Percentiles rank a stretch among this genome's conserved stretches.
Conservation (phyloP, 2,797 vertebrate species). For the Periophthalmus magnuspinnatus region DNA sequence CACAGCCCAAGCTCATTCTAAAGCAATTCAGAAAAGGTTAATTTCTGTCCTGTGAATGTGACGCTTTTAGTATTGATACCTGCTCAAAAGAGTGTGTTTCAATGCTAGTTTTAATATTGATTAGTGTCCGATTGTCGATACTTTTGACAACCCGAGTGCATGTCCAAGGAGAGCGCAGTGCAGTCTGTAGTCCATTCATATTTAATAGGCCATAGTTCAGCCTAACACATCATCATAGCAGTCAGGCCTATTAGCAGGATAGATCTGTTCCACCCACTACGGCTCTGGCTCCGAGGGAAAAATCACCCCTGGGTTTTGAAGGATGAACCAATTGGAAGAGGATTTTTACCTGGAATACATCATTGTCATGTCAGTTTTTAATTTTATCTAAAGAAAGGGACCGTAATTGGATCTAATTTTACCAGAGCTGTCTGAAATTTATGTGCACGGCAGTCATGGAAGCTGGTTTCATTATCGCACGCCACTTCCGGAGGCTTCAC, state of each 20-base stretch:
- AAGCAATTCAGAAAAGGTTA: too few relatives aligned
- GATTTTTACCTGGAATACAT: conserved; percentile 68
- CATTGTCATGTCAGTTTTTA: conserved; percentile 65
- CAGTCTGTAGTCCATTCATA: conserved; percentile 64
- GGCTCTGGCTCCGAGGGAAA: conserved; percentile 31
- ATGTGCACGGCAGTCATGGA: conserved; percentile 42
- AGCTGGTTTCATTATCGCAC: conserved; percentile 45
- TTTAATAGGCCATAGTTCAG: conserved; percentile 67
- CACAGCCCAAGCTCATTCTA: too few relatives aligned
- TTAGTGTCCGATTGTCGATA: too few relatives aligned
- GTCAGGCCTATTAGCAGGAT: conserved; percentile 64
- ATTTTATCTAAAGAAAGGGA: conserved; percentile 55
- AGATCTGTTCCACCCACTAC: conserved; percentile 47
- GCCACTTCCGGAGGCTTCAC: conserved; percentile 34
- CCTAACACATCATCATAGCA: conserved; percentile 64
- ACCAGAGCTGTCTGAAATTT: conserved; percentile 56
- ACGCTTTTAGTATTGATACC: too few relatives aligned
- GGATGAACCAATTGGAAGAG: conserved; percentile 45
- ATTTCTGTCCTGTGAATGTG: too few relatives aligned
- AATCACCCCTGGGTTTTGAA: conserved; percentile 48
- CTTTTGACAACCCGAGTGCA: too few relatives aligned
- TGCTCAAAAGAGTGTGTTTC: too few relatives aligned
- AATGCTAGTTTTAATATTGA: too few relatives aligned
- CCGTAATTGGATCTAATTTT: conserved; percentile 72
- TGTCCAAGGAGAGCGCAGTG: conserved; percentile 28